These are phyloP conservation scores for Anguilla marmorata DNA, from an alignment of 2,797 vertebrate genomes.

Conservation along the genomic window DNA sequence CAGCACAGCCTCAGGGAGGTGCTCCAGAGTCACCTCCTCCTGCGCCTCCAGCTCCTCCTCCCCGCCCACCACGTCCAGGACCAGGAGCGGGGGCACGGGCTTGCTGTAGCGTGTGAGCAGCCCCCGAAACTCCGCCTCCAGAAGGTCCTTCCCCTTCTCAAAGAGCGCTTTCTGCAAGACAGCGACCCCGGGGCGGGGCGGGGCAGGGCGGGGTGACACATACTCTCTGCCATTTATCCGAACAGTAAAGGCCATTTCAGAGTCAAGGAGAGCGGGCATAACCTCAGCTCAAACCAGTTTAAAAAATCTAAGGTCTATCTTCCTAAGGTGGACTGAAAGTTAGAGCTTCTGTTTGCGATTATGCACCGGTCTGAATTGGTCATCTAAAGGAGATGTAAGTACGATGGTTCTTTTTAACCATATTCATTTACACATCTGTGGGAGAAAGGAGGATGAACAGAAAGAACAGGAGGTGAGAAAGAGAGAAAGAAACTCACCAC, in stretches of 20 bases:
- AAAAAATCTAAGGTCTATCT: no score
- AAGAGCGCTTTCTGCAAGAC: conserved; percentile 86
- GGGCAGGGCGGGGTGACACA: no score
- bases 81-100: conserved; percentile 88
- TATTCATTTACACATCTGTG: background rate
- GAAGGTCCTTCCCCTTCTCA: conserved; percentile 90
- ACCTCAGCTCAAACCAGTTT: no score
- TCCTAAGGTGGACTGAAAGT: background rate
- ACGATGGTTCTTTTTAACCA: background rate
- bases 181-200: no score
- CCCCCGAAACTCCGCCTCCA: conserved; percentile 91
- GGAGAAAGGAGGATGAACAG: background rate
- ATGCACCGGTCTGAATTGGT: background rate
- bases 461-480: background rate
- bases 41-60: conserved; percentile 88
- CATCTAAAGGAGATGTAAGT: background rate
- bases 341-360: background rate
- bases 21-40: conserved; percentile 87
- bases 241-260: no score
- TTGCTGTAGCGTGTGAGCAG: conserved; percentile 91
- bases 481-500: conserved; percentile 76
- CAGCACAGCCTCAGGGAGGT: conserved; percentile 85
- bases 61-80: conserved; percentile 85
- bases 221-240: no score
- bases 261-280: no score